Base-by-base conservation (phyloP, 2,888 invertebrate genomes). In the Acrobasis suavella region DNA sequence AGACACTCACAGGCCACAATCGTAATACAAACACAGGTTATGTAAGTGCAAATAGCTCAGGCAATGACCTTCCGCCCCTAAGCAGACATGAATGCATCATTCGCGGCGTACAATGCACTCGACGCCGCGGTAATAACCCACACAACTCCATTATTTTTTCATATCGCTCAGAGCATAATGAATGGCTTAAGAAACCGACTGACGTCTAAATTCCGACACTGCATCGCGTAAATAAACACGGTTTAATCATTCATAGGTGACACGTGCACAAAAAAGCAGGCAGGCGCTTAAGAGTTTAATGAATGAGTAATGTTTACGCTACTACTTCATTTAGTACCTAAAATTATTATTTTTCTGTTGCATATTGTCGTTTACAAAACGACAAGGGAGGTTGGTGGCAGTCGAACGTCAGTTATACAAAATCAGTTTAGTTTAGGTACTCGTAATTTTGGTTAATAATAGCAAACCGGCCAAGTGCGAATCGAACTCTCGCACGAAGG, bases 21-120 rank as follows among this genome's bases (percentile, higher is more conserved):
- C 82, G 72, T 79, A 77, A 80, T 72, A 76, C 81, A 85, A 83
- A 86, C 83, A 81, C 72, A 72, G 69, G 77, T 90, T 88, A 89
- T 84, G 83, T 88, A 89, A 88, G 77, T 80, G 82, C 81, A 81
- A 84, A 86, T 85, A 81, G 77, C 67, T 72, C 83, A 86, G 87
- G 75, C 90, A 89, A 80, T 87, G 89, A 89, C 89, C 91, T 89
- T 87, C 82, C 67, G 63, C 60, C 67, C 80, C 75, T 77, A 74
- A 46, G 74, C 80, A 84, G 82, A 85, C 81, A 83, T 86, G 86
- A 89, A 87, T 89, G 86, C 89, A 86, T 85, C 87, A 86, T 83
- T 84, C 77, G 83, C 69, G 60, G 76, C 75, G 88, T 83, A 78
- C 89, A 82, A 87, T 87, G 89, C 87, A 85, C 91, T 72, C 83